Evolutionary conservation across 64 coral and sea anemone species (phyloP), one percentile per base, ranked within the genome.

Genomic region (Montipora capricornis): DNA sequence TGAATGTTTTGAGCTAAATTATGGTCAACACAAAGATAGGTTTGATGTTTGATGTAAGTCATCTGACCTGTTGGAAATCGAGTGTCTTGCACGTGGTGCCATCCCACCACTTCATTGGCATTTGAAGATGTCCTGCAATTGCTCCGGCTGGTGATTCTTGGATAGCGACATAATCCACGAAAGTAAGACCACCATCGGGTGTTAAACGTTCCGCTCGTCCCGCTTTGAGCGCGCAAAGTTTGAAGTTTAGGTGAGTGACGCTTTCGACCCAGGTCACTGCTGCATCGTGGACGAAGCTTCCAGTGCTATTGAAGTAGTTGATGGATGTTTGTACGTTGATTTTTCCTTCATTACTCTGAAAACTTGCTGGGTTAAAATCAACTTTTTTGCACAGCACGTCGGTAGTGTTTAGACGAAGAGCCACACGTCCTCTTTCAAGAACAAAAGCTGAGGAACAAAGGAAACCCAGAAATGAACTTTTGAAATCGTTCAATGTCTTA

Each of bases 191-290:
- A 83, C 71, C 45, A 47, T 96, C 95, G 44, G 89, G 89, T 6
- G 85, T 77, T 16, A 74, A 11, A 5, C 95, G 91, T 57, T 96
- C 95, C 9, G 76, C 86, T 51, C 95, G 77, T 24, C 95, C 95
- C 8, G 95, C 95, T 53, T 96, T 96, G 11, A 96, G 95, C 17
- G 74, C 95, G 55, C 95, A 96, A 8, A 96, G 91, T 29, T 82
- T 87, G 53, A 96, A 96, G 9, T 58, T 61, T 20, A 75, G 20
- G 83, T 53, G 8, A 13, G 80, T 84, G n/a, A 96, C 87, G 50
- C 90, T 93, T 51, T 96, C 95, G 4, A 88, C 86, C 95, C 95
- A 96, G 7, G 88, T 91, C 5, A 96, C 95, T 5, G 95, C 95
- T 2, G 95, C 95, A 53, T 94, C 95, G 67, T 96, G 95, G 22